These are phyloP conservation scores for Lasius fuliginosus DNA, from an alignment of 2,888 invertebrate genomes.

Conservation along the genomic window DNA sequence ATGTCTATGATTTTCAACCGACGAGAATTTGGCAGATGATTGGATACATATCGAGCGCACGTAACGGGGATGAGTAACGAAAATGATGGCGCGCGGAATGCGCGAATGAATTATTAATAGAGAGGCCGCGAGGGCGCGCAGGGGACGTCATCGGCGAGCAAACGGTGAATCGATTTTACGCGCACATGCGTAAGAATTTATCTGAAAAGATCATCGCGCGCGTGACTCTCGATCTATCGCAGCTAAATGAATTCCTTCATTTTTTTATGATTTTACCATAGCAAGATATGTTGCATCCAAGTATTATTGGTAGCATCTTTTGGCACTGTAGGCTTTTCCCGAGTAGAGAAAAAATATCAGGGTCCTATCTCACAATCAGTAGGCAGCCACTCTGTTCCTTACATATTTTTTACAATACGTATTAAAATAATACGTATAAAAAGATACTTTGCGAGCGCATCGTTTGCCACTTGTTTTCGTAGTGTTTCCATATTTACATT, in stretches of 20 bases:
- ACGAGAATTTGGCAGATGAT: background rate
- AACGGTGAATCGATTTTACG: constrained; percentile 44
- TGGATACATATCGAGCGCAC: background rate
- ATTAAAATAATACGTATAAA: background rate
- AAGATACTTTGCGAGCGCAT: background rate
- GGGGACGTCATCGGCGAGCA: constrained; percentile 27
- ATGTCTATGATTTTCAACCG: background rate
- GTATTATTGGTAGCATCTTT: too few species aligned
- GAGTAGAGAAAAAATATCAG: too few species aligned
- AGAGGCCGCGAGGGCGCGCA: constrained; percentile 48
- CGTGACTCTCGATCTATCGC: background rate
- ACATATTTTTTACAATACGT: background rate
- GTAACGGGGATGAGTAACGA: constrained; percentile 46
- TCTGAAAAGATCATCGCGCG: constrained; percentile 4
- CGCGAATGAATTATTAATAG: constrained; percentile 81
- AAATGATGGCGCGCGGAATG: constrained; percentile 73
- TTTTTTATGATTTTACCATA: background rate
- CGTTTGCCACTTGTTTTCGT: background rate
- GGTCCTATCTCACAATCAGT: too few species aligned
- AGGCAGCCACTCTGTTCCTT: too few species aligned
- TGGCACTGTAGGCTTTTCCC: background rate
- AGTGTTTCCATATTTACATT: background rate
- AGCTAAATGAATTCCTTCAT: background rate
- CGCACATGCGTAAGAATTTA: constrained; percentile 30
- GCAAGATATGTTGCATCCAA: too few species aligned